Percentiles rank a stretch among this genome's conserved stretches.
These are phyloP conservation scores for Cyprinodon diabolis DNA, from an alignment of 2,797 vertebrate genomes.

Conservation along the genomic window DNA sequence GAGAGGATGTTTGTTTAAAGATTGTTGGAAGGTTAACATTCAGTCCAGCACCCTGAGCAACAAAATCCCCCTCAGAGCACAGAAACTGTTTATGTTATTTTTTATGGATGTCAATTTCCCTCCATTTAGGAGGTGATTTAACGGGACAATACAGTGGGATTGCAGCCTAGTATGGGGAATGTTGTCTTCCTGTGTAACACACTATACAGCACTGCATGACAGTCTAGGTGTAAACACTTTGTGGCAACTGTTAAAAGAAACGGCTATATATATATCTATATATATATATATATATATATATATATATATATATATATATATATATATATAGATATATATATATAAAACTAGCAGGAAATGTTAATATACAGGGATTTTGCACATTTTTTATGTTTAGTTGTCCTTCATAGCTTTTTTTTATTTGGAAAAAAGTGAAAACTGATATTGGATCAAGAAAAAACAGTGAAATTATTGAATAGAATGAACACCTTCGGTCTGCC, in stretches of 20 bases:
- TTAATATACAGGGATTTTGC: not conserved
- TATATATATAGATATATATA: too few species aligned
- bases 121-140: constrained; percentile 73
- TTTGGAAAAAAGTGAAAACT: not conserved
- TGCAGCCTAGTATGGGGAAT: constrained; percentile 55
- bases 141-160: constrained; percentile 62
- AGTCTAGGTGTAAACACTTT: constrained; percentile 47
- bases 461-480: not conserved
- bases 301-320: too few species aligned
- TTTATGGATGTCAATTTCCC: constrained; percentile 77
- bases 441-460: not conserved
- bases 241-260: constrained; percentile 43
- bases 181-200: constrained; percentile 61
- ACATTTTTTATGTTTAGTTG: not conserved
- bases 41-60: constrained; percentile 61
- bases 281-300: too few species aligned
- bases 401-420: not conserved
- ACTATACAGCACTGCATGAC: constrained; percentile 36
- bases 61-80: constrained; percentile 63
- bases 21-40: constrained; percentile 73
- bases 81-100: constrained; percentile 75
- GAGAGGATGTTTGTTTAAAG: constrained; percentile 80
- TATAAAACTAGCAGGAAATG: not conserved
- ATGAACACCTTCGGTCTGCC: not conserved
- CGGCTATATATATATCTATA: not conserved